A percentile compares a stretch with the other conserved stretches of the same genome.
Conservation (phyloP, 2,797 vertebrate species). For the Halcyon chelicuti region DNA sequence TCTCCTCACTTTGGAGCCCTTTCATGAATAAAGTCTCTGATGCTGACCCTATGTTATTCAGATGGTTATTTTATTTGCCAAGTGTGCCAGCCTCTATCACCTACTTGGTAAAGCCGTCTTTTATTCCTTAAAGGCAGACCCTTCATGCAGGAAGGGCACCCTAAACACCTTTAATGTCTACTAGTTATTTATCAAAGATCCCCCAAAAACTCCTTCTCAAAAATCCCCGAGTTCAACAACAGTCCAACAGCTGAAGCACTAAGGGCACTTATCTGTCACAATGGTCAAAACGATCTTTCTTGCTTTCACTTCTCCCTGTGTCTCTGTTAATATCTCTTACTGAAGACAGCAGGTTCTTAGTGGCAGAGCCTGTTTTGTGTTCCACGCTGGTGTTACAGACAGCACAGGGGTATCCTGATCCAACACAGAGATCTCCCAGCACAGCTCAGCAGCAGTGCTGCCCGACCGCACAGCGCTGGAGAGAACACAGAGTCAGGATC, state of each 20-base stretch:
- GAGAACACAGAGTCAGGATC: background rate
- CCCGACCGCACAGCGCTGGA: background rate
- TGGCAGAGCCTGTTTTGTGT: background rate
- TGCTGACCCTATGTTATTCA: fast-evolving
- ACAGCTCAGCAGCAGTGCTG: background rate
- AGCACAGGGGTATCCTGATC: background rate
- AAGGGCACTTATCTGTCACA: background rate
- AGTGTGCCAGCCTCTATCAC: background rate
- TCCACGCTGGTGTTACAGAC: background rate
- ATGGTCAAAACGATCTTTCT: background rate
- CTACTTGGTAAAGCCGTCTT: background rate
- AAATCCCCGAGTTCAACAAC: background rate
- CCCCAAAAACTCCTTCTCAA: background rate
- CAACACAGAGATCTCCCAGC: fast-evolving
- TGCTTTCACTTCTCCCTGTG: background rate
- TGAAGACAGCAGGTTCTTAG: background rate
- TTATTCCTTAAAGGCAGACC: background rate
- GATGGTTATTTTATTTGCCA: background rate
- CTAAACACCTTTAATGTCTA: background rate
- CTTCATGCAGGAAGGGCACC: background rate
- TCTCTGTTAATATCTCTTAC: background rate
- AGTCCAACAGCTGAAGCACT: background rate
- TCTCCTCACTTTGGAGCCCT: background rate
- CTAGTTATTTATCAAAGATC: background rate
- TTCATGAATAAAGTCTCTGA: background rate